phyloP scores from a whole-genome alignment of 2,113 vertebrate species.

The Dipodomys merriami region DNA sequence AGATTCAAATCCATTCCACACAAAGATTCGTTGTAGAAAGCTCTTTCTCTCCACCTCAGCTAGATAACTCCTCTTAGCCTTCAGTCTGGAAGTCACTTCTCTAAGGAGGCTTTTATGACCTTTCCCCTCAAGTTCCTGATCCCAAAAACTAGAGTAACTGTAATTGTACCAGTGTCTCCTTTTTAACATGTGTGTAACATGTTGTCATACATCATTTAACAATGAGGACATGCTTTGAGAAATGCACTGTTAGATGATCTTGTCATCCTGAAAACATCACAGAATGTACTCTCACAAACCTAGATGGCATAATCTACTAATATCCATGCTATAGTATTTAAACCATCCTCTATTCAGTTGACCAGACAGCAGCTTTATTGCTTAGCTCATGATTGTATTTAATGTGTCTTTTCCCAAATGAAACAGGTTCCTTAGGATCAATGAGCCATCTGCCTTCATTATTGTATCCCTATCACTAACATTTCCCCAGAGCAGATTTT shows the following conservation, averaged over 20 bases:
- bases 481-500: neutral
- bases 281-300: neutral
- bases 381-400: neutral
- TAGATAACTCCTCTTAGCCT: neutral
- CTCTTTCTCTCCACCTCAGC: neutral
- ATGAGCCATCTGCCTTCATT: neutral
- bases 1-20: neutral
- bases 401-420: neutral
- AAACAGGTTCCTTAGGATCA: conserved; percentile 7
- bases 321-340: too few relatives aligned
- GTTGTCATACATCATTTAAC: neutral
- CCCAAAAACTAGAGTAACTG: neutral
- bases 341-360: neutral
- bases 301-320: neutral
- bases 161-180: neutral
- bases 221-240: neutral
- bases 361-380: neutral
- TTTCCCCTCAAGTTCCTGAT: neutral
- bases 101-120: neutral
- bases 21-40: neutral
- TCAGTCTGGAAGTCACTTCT: neutral
- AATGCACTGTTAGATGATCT: neutral
- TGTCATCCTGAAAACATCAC: neutral
- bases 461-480: neutral
- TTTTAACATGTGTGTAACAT: too few relatives aligned